These are phyloP conservation scores for Chinchilla lanigera DNA, from an alignment of 2,113 vertebrate species.

Conservation along the genomic window DNA sequence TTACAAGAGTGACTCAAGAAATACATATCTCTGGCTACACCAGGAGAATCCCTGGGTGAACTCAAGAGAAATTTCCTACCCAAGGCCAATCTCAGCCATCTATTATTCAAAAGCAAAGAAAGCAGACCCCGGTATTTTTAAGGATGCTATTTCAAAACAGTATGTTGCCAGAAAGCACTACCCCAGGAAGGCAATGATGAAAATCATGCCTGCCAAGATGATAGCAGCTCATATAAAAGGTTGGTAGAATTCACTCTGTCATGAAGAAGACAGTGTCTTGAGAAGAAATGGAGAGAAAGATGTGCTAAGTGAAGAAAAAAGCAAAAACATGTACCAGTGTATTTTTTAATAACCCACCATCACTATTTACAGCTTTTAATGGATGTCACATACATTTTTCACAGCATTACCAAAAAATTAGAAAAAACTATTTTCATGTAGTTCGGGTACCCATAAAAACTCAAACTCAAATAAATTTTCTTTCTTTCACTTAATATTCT, in stretches of 20 bases:
- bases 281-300: not conserved
- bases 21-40: not conserved
- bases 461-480: too few species aligned
- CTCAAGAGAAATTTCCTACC: not conserved
- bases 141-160: not conserved
- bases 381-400: conserved; percentile 6
- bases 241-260: not conserved
- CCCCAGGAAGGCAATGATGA: conserved; percentile 13
- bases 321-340: not conserved
- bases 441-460: too few species aligned
- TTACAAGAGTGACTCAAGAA: not conserved
- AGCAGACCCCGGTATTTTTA: not conserved
- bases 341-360: not conserved
- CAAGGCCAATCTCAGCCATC: not conserved
- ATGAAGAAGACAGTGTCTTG: not conserved
- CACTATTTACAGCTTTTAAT: conserved; percentile 21
- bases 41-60: not conserved
- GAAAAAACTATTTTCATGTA: conserved; percentile 24
- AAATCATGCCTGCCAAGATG: not conserved
- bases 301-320: not conserved
- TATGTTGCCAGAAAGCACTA: conserved; percentile 30
- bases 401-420: conserved; percentile 1
- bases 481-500: conserved; percentile 53
- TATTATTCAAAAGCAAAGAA: conserved; percentile 29
- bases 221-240: not conserved